Conservation (phyloP, 1,140 invertebrate species). For the Bombus impatiens region DNA sequence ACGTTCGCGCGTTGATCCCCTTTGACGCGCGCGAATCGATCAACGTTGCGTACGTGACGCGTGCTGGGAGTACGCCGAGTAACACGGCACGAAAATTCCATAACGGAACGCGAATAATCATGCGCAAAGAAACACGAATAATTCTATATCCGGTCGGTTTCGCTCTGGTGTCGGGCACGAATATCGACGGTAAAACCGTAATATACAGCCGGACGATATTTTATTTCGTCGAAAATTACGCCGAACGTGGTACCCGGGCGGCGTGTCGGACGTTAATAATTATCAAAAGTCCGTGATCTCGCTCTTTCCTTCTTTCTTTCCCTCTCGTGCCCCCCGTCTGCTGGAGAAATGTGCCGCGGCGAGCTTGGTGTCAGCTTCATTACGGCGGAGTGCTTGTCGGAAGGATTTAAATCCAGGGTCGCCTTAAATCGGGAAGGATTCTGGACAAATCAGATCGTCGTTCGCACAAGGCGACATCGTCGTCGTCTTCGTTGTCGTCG, state of each 20-base stretch:
- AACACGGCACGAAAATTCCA: slow-evolving; percentile 25
- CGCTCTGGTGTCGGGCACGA: not conserved
- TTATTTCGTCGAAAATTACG: slow-evolving; percentile 21
- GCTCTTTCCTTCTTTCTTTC: not conserved
- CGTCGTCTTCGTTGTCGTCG: slow-evolving; percentile 11
- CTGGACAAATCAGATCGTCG: slow-evolving; percentile 57
- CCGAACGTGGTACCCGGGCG: not conserved
- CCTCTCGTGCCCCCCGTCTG: no score
- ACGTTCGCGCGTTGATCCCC: slow-evolving; percentile 15
- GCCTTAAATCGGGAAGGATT: slow-evolving; percentile 54
- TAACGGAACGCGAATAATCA: slow-evolving; percentile 30
- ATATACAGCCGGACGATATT: not conserved
- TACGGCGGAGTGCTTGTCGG: slow-evolving; percentile 31
- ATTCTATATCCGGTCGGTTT: slow-evolving; percentile 20
- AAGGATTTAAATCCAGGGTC: slow-evolving; percentile 46
- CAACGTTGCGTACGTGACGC: not conserved
- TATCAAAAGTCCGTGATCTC: not conserved
- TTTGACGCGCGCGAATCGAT: slow-evolving; percentile 25
- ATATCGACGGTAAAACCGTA: slow-evolving; percentile 14
- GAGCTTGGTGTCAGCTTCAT: slow-evolving; percentile 51
- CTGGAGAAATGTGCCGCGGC: not conserved
- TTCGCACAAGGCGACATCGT: not conserved
- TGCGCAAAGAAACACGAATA: slow-evolving; percentile 12
- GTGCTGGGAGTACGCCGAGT: not conserved
- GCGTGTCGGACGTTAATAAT: slow-evolving; percentile 9